These are phyloP conservation scores for Melitaea athalia DNA, from an alignment of 2,888 invertebrate species.

Conservation along the genomic window DNA sequence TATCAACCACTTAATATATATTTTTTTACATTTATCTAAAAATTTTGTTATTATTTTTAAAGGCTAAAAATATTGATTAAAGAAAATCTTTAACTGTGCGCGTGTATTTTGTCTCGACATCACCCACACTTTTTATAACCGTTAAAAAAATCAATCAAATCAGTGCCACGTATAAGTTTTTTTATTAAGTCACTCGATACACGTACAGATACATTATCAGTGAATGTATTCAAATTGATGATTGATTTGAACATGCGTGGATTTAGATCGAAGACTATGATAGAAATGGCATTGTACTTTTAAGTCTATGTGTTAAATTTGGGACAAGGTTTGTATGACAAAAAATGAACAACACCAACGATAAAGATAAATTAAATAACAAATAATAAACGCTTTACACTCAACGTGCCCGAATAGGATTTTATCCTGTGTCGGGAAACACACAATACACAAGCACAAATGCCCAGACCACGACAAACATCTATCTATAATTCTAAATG, in stretches of 20 bases:
- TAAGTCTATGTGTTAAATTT: no score
- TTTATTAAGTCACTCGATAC: constrained; percentile 55
- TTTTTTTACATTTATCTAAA: not conserved
- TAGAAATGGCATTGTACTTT: constrained; percentile 10
- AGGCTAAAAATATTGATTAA: not conserved
- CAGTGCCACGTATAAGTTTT: constrained; percentile 39
- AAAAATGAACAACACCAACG: no score
- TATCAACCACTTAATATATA: not conserved
- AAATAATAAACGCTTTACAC: no score
- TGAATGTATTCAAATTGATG: constrained; percentile 80
- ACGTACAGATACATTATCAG: constrained; percentile 54
- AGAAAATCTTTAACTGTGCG: constrained; percentile 5
- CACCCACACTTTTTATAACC: constrained; percentile 11
- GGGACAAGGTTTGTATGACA: no score
- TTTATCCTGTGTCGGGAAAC: no score
- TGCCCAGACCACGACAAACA: no score
- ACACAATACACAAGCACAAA: no score
- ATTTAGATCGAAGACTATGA: constrained; percentile 28
- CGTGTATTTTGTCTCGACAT: constrained; percentile 5
- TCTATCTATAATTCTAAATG: no score
- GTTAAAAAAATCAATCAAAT: constrained; percentile 25
- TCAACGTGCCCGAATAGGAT: no score
- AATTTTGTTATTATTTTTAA: not conserved
- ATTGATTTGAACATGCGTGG: constrained; percentile 66
- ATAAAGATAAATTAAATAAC: no score